Evolutionary conservation across 2,113 vertebrate genomes (phyloP), one percentile per base, ranked within the genome.

Genomic region (Caranx melampygus): DNA sequence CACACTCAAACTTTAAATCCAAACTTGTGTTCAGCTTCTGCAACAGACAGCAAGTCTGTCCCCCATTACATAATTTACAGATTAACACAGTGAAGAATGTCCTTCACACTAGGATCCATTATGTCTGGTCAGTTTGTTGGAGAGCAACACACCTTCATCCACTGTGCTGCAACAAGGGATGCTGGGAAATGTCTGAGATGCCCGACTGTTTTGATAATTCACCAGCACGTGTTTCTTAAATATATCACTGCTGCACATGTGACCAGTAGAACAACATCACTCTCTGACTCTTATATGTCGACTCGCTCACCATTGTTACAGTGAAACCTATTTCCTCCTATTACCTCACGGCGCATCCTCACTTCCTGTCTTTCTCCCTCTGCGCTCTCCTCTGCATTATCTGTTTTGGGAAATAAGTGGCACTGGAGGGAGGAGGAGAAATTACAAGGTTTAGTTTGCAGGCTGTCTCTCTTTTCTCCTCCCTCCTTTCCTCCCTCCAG

Each of bases 361-460:
- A 18, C 8, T 45, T 34, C 8, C 14, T 26, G 26, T 26, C 26
- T 26, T 26, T 26, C 26, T 26, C 26, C 26, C 26, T 26, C 26
- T 26, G 26, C 37, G 1, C 40, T 68, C 20, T 59, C 44, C 7
- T 20, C 33, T 68, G 37, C 71, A 40, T 5, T 26, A 11, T 51
- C 58, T 49, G 35, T 79, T 75, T 33, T 63, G 59, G 6, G 60
- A 54, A 55, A 64, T 49, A 72, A 13, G 40, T 45, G 26, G 40
- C 40, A 52, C 35, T 64, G 3, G 0, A 9, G 15, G 40, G 8
- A 74, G 35, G 16, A 47, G 31, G 26, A 57, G 16, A 52, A 63
- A 78, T 79, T 26, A 49, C 3, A 11, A 49, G 21, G 63, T 63
- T 49, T 4, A 42, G 20, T 44, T 78, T 78, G n/a, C 64, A 75